Percentiles rank a stretch among this genome's conserved stretches.
Conservation (phyloP, 2,797 vertebrate species). For the Esox masquinongy region DNA sequence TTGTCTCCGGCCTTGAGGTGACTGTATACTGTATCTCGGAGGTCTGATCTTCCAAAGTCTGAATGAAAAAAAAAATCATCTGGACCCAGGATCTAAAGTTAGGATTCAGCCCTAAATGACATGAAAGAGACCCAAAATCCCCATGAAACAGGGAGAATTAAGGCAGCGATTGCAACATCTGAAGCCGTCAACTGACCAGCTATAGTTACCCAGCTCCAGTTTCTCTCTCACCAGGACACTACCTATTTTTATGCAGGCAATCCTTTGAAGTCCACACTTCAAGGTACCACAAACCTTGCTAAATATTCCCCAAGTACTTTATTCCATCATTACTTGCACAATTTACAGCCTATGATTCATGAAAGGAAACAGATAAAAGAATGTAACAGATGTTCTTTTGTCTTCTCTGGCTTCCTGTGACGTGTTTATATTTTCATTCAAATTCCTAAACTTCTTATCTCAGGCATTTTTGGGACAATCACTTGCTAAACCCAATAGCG, state of each 20-base stretch:
- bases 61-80: background rate
- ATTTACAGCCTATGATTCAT: constrained; percentile 22
- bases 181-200: constrained; percentile 36
- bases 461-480: background rate
- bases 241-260: constrained; percentile 11
- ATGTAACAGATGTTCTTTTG: constrained; percentile 53
- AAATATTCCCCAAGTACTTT: constrained; percentile 18
- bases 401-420: constrained; percentile 22
- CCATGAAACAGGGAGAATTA: constrained; percentile 42
- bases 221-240: constrained; percentile 21
- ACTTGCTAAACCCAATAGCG: background rate
- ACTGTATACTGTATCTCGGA: too few relatives aligned
- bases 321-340: constrained; percentile 13
- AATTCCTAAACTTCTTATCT: constrained; percentile 28
- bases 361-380: constrained; percentile 38
- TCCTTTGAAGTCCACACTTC: constrained; percentile 45
- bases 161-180: constrained; percentile 20
- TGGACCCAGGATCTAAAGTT: constrained; percentile 29
- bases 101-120: constrained; percentile 37
- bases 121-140: constrained; percentile 34
- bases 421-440: constrained; percentile 29
- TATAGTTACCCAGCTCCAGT: constrained; percentile 25
- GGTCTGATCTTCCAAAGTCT: too few relatives aligned
- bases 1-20: too few relatives aligned
- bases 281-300: constrained; percentile 6